Evolutionary conservation across 2,113 vertebrate species (phyloP), one percentile per base, ranked within the genome.

Genomic region (Hyperopisus bebe): DNA sequence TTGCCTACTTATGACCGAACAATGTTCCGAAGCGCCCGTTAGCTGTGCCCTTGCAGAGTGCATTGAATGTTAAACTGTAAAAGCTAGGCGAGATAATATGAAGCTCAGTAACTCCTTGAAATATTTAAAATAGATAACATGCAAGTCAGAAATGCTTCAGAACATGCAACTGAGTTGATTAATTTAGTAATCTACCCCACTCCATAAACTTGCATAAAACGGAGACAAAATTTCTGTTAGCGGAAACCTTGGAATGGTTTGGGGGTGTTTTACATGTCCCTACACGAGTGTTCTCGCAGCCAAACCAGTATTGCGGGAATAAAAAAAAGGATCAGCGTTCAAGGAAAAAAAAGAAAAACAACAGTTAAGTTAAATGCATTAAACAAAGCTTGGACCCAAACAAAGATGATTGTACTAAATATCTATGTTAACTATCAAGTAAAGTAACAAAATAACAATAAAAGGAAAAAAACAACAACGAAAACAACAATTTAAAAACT

Each of bases 211-310:
- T 24, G n/a, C 48, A 62, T 66, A 44, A 42, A 88, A 62, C 15
- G 5, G 15, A 9, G 53, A 27, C 39, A 88, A 66, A 88, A 31
- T 42, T 89, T 44, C n/a, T 62, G 39, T 13, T 27, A 62, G 50
- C 53, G 83, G 8, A 89, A 44, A 89, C 21, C n/a, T 46, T 62
- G 31, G 77, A 89, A 89, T 82, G 80, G 77, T 89, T 84, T 31
- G 51, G 58, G 88, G 88, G 31, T 44, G 47, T 89, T 89, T 58
- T 62, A 84, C 89, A 55, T 85, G 89, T 31, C 80, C 15, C 47
- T 85, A 46, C 89, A 89, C 3, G 80, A 83, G 74, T 62, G 5
- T 50, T 11, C 7, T 62, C 21, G 80, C 77, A 85, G 89, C 62
- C 50, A 89, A 55, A 58, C 80, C 77, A 80, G 89, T 62, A 51